Evolutionary conservation across 2,113 vertebrate species (phyloP).

Genomic region (Pollachius pollachius): DNA sequence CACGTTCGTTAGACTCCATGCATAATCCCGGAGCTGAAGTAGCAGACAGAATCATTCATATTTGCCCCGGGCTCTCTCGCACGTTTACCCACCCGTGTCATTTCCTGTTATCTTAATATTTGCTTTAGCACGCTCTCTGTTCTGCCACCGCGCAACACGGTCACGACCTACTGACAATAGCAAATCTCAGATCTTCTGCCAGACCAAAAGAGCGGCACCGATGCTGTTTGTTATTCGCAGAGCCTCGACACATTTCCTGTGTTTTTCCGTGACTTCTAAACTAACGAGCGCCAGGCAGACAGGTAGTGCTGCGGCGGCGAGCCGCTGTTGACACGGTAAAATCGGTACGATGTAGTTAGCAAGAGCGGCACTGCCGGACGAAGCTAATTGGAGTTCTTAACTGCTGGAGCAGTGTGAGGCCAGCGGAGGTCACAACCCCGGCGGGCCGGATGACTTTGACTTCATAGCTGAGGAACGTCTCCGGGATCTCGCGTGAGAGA

Average conservation of each 20-base stretch:
- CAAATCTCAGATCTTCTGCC: conserved; percentile 31
- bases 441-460: conserved; percentile 58
- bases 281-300: conserved; percentile 62
- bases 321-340: neutral
- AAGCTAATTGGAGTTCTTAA: conserved; percentile 75
- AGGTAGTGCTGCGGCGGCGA: neutral
- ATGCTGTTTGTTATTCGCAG: conserved; percentile 29
- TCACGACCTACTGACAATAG: conserved; percentile 37
- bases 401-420: conserved; percentile 61
- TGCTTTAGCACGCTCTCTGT: conserved; percentile 29
- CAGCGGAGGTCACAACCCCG: conserved; percentile 67
- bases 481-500: conserved; percentile 60
- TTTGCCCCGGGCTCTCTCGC: conserved; percentile 45
- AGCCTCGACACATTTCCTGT: conserved; percentile 16
- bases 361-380: conserved; percentile 43
- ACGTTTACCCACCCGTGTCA: conserved; percentile 43
- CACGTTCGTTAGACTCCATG: conserved; percentile 76
- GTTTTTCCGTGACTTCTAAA: neutral
- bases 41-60: conserved; percentile 66
- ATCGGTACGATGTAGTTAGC: conserved; percentile 11
- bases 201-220: conserved; percentile 35
- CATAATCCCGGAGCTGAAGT: conserved; percentile 68
- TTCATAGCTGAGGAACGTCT: conserved; percentile 67
- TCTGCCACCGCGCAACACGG: conserved; percentile 44
- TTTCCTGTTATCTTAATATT: conserved; percentile 49